Base-by-base conservation (phyloP, 2,888 invertebrate species). In the Neoascia interrupta region DNA sequence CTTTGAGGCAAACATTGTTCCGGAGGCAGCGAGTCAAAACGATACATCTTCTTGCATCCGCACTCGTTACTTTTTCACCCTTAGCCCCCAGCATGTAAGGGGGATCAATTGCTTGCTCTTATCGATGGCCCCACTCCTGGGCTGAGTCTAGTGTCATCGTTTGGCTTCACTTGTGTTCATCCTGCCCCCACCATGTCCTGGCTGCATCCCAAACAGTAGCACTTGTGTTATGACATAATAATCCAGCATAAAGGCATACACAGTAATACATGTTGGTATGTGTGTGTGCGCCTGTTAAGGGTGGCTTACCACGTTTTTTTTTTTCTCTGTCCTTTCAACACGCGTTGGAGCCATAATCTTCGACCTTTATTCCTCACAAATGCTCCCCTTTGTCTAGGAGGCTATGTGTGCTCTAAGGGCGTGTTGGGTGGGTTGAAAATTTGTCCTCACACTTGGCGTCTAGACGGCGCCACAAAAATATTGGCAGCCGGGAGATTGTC, bases 381-480 rank as follows among this genome's bases (percentile, higher is more conserved):
- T 39, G 18, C 18, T 36, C 36, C 39, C 39, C 36, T 37, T 66
- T 66, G 36, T 74, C 47, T 37, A 61, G 49, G n/a, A n/a, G n/a
- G n/a, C 41, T 49, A n/a, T n/a, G n/a, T 54, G 53, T 61, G 11
- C 36, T 34, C 37, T 16, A 4, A 16, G 45, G 73, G 66, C 49
- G 26, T 21, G 34, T 19, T 19, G 11, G 23, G 19, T 18, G 45
- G 45, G 26, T 4, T 28, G 28, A 5, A 11, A 15, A 53, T 18
- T 64, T 31, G 39, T 39, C 60, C 74, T 28, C 61, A 68, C 26
- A 60, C 74, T 68, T 36, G 47, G 6, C 47, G 74, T 74, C 74
- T 69, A 74, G 74, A 74, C 74, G 74, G 74, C 74, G 74, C 74
- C 74, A 61, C 47, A 61, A 74, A 68, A 41, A 56, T 68, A 28